A percentile compares a stretch with the other conserved stretches of the same genome.
Conservation (phyloP, 2,113 vertebrate genomes). For the Tursiops truncatus region DNA sequence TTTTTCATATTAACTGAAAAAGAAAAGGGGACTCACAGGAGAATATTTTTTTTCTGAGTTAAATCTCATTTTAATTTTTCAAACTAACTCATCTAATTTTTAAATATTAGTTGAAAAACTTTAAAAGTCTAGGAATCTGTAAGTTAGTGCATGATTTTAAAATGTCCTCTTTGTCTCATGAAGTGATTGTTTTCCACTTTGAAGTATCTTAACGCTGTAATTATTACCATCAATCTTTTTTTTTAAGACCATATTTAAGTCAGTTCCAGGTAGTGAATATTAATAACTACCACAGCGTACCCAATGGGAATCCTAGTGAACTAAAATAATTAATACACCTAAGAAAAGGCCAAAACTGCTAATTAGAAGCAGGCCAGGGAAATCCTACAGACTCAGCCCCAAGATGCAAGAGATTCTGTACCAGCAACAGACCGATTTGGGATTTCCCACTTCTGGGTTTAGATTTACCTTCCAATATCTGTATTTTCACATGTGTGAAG, state of each 20-base stretch:
- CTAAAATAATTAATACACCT: not conserved
- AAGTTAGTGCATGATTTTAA: not conserved
- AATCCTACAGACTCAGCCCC: not conserved
- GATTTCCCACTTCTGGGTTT: not conserved
- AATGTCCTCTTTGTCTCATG: not conserved
- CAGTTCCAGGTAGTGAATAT: slow-evolving; percentile 45
- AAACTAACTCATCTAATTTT: slow-evolving; percentile 17
- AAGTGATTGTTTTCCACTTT: slow-evolving; percentile 46
- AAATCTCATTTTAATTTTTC: not conserved
- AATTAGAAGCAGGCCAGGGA: not conserved
- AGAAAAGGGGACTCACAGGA: not conserved
- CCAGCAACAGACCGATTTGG: too few relatives aligned
- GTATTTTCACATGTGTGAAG: not conserved
- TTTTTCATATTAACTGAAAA: not conserved
- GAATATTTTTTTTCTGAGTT: not conserved
- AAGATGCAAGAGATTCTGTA: accelerated
- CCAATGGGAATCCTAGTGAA: not conserved
- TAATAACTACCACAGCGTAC: not conserved
- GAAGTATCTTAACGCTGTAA: slow-evolving; percentile 29
- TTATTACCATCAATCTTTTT: slow-evolving; percentile 44
- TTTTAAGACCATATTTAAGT: not conserved
- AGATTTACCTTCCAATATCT: not conserved
- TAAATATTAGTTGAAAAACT: not conserved
- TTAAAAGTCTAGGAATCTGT: not conserved
- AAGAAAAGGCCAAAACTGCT: not conserved